A percentile compares a stretch with the other conserved stretches of the same genome.
phyloP scores from a whole-genome alignment of 2,797 vertebrate species.

The Hippopotamyrus pictus region DNA sequence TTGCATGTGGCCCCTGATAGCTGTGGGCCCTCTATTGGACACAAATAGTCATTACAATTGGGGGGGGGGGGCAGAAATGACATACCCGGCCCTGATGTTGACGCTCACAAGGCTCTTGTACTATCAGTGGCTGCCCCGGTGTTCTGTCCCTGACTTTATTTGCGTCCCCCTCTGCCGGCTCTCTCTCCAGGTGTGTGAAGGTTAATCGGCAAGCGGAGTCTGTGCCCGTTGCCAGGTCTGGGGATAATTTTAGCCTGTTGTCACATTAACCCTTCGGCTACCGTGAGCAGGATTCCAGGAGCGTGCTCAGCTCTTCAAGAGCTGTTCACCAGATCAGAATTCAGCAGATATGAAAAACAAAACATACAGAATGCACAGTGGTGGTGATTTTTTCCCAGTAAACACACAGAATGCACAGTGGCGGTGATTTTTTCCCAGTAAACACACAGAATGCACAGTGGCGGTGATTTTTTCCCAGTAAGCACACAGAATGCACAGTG shows the following conservation, averaged over 20 bases:
- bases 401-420: background rate
- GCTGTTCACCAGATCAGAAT: background rate
- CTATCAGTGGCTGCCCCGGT: background rate
- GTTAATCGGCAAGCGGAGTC: background rate
- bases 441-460: background rate
- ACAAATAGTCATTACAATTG: background rate
- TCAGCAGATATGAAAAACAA: background rate
- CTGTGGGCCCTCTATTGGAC: background rate
- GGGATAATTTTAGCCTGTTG: constrained; percentile 11
- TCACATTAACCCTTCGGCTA: background rate
- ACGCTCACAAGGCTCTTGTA: background rate
- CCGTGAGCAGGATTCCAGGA: background rate
- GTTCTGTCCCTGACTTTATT: background rate
- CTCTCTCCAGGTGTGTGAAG: constrained; percentile 18
- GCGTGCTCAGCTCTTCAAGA: background rate
- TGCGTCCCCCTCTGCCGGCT: background rate
- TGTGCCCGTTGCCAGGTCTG: background rate
- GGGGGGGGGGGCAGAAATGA: background rate
- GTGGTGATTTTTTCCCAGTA: background rate
- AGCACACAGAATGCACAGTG: background rate
- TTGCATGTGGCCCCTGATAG: background rate
- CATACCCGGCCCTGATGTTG: background rate
- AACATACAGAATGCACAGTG: background rate
- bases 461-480: background rate
- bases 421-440: background rate